Evolutionary conservation across 2,113 vertebrate species (phyloP).

Genomic region (Odobenus rosmarus): DNA sequence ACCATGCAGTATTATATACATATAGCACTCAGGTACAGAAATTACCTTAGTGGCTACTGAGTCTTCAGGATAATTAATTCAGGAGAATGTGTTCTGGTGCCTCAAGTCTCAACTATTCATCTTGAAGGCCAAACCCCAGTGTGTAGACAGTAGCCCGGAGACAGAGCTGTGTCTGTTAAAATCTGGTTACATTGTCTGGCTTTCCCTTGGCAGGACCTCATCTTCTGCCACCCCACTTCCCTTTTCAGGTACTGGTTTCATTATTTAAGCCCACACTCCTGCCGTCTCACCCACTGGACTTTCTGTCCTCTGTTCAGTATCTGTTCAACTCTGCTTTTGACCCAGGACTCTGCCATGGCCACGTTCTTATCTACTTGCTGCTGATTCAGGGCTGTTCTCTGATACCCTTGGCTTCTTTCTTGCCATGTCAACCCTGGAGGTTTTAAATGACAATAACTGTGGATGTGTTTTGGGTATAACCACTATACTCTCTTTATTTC

Average conservation of each 20-base stretch:
- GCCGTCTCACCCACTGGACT: rapidly evolving
- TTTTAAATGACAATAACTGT: background rate
- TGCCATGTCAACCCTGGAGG: background rate
- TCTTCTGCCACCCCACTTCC: background rate
- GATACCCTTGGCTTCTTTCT: background rate
- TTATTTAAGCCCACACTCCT: background rate
- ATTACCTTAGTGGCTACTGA: background rate
- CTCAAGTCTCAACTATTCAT: background rate
- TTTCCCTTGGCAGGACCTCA: background rate
- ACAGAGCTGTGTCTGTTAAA: background rate
- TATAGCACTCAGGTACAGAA: background rate
- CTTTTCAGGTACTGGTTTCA: background rate
- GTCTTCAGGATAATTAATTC: background rate
- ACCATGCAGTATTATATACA: background rate
- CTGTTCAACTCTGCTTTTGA: background rate
- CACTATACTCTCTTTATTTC: background rate
- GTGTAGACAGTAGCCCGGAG: background rate
- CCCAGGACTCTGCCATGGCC: no score
- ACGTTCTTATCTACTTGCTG: background rate
- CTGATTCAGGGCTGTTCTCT: background rate
- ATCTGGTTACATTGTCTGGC: background rate
- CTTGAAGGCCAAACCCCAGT: background rate
- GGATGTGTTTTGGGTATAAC: background rate
- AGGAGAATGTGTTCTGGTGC: background rate
- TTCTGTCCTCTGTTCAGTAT: background rate